Base-by-base conservation (phyloP, 2,113 vertebrate genomes). In the Lucifuga dentata region DNA sequence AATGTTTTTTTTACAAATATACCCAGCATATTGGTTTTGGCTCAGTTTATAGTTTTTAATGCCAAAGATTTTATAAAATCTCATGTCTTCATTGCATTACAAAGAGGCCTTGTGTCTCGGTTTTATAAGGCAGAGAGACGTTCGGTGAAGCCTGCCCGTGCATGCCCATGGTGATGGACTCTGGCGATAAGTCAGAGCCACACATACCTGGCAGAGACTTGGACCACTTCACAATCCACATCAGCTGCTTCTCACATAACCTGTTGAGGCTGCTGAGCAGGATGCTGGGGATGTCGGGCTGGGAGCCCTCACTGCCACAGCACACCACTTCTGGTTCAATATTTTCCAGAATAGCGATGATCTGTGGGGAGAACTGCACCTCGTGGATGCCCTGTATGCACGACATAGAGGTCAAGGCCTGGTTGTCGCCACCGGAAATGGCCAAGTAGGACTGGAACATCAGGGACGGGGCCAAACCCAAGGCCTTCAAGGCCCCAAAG, bases 121-220 rank as follows among this genome's bases (percentile, higher is more conserved):
- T 11, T 16, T 13, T 26, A 44, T 46, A 29, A 77, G 39, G n/a
- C 32, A 43, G 52, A 70, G 52, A 70, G 55, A 64, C 74, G 59
- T 74, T 77, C 36, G 5, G 38, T 1, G 6, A 60, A 44, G 11
- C 36, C 36, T 15, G 15, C 35, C 44, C 8, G 20, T 16, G 5
- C 44, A 65, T 86, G 48, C 2, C 79, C 69, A 69, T 69, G 73
- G 73, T 8, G 12, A 84, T 66, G 44, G 11, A 10, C 43, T 45
- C 26, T 53, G 63, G 49, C 59, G 74, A 53, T 72, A 70, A 76
- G 65, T 57, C 50, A 35, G 56, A 48, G 45, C 16, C 16, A 41
- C 94, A n/a, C n/a, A n/a, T 95, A 99, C 98, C 98, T 95, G 98
- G 98, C 84, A 99, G 88, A 41, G 94, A 92, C 81, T 99, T 99